Base-by-base conservation (phyloP, 2,113 vertebrate genomes). In the Seriola rivoliana region DNA sequence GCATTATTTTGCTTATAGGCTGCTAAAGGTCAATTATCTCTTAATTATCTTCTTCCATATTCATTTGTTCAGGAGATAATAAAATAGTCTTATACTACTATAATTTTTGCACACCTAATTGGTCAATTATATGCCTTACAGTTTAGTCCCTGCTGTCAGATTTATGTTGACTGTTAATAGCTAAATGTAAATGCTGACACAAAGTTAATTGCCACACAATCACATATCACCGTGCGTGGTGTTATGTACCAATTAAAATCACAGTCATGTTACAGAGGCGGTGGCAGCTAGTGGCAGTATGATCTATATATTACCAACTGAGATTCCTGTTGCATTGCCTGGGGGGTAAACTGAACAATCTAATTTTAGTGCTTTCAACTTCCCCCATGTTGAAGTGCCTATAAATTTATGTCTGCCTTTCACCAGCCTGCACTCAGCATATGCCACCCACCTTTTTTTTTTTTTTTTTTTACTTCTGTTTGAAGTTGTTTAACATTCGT, bases 311-410 rank as follows among this genome's bases (percentile, higher is more conserved):
- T 78, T 36, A 81, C 38, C 52, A 71, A 77, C 66, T 12, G 52
- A 52, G 82, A 36, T 29, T 86, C 75, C 46, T 82, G 81, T 68
- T 82, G 85, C 63, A 54, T 54, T 34, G 70, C 79, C 78, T 36
- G 10, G 6, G 54, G 64, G 71, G 42, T 58, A 66, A 84, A 85
- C 70, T 57, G 17, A 34, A 40, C 70, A 79, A 71, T 84, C 79
- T 85, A 57, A 90, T 89, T 88, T 85, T 21, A 76, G 0, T 75
- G 57, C 77, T 73, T 86, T 78, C 42, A 91, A 59, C 58, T 68
- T 59, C 36, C 46, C 65, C 38, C 64, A 38, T 70, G 38, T 77
- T 77, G 5, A 62, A 34, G 34, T 14, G 36, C 68, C 54, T 29
- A 36, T 44, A 66, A 44, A 84, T 68, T 32, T 48, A 23, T 50